phyloP scores from a whole-genome alignment of 2,888 invertebrate species.

The Phrixothrix hirtus region DNA sequence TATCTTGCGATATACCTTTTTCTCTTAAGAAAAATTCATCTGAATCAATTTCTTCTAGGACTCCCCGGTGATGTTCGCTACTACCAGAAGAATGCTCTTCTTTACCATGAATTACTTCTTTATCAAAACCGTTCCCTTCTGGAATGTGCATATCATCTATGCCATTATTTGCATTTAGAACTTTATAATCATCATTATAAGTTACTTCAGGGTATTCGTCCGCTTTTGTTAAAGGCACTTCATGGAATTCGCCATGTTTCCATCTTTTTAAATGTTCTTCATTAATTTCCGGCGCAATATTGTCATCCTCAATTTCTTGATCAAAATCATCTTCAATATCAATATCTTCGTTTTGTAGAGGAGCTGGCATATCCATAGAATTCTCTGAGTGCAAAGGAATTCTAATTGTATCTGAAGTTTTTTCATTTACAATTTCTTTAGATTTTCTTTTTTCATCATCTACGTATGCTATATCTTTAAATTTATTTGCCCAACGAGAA shows the following conservation, averaged over 20 bases:
- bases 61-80: slow-evolving; percentile 62
- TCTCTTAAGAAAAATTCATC: slow-evolving; percentile 86
- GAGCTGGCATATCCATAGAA: slow-evolving; percentile 20
- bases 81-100: slow-evolving; percentile 66
- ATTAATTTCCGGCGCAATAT: slow-evolving; percentile 47
- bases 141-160: slow-evolving; percentile 44
- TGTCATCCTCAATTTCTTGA: slow-evolving; percentile 55
- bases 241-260: slow-evolving; percentile 53
- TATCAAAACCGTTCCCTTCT: slow-evolving; percentile 47
- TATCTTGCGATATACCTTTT: slow-evolving; percentile 80
- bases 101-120: slow-evolving; percentile 51
- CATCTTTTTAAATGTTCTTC: slow-evolving; percentile 51
- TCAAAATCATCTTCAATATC: slow-evolving; percentile 60
- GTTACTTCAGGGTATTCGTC: slow-evolving; percentile 6
- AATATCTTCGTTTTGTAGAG: slow-evolving; percentile 51
- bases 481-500: slow-evolving; percentile 57
- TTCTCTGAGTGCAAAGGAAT: slow-evolving; percentile 51
- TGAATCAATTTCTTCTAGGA: slow-evolving; percentile 83
- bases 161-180: slow-evolving; percentile 44
- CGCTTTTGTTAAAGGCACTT: slow-evolving; percentile 13
- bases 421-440: slow-evolving; percentile 42
- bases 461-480: slow-evolving; percentile 46
- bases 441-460: slow-evolving; percentile 43
- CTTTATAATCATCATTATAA: slow-evolving; percentile 22
- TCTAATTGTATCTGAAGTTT: slow-evolving; percentile 42